A percentile compares a stretch with the other conserved stretches of the same genome.
Evolutionary conservation across 2,113 vertebrate species (phyloP).

Genomic region (Leucoraja erinaceus): DNA sequence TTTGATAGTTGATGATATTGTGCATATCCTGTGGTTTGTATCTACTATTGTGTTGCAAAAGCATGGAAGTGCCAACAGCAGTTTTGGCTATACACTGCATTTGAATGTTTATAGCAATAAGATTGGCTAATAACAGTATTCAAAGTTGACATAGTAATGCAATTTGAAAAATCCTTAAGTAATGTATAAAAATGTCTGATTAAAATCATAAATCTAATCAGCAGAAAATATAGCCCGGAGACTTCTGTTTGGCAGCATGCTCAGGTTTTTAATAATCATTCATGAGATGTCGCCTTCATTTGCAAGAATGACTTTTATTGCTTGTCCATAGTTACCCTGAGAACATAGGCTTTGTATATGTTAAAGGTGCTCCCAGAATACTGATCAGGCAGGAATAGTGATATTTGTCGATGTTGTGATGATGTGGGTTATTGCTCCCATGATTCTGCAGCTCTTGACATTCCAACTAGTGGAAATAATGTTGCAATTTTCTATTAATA

Average conservation of each 20-base stretch:
- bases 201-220: not conserved
- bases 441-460: not conserved
- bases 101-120: not conserved
- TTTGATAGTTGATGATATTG: no score
- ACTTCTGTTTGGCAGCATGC: not conserved
- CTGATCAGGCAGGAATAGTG: not conserved
- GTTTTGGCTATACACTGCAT: not conserved
- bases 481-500: not conserved
- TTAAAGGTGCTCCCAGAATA: not conserved
- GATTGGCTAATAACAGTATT: not conserved
- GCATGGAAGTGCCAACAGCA: not conserved
- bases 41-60: no score
- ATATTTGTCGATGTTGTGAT: not conserved
- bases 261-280: constrained; percentile 6
- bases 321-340: not conserved
- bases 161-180: not conserved
- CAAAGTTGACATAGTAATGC: not conserved
- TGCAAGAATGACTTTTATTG: not conserved
- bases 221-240: not conserved
- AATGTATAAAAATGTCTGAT: not conserved
- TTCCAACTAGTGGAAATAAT: not conserved
- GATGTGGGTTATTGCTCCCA: not conserved
- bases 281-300: not conserved
- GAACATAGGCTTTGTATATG: not conserved
- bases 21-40: no score